Evolutionary conservation across 2,797 vertebrate genomes (phyloP).

Genomic region (Falco naumanni): DNA sequence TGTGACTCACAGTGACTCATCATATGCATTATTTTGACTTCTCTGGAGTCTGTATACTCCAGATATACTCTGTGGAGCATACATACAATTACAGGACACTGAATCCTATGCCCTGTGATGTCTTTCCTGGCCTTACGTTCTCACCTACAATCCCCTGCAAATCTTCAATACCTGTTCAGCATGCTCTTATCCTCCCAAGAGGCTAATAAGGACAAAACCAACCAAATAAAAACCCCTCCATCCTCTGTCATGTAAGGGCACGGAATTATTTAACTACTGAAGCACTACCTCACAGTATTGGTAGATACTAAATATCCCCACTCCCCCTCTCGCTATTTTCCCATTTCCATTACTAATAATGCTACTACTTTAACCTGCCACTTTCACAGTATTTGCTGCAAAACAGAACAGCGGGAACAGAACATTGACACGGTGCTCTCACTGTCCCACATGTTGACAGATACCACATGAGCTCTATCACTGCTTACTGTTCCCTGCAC

Average conservation of each 20-base stretch:
- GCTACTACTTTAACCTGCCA: neutral
- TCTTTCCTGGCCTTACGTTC: neutral
- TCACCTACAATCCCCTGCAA: neutral
- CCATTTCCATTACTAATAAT: neutral
- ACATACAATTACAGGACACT: neutral
- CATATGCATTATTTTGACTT: neutral
- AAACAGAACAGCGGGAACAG: neutral
- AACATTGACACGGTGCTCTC: rapidly evolving
- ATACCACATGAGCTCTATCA: neutral
- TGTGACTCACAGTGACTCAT: neutral
- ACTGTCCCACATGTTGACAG: neutral
- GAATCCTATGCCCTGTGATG: neutral
- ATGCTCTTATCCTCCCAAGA: neutral
- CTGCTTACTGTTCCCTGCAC: neutral
- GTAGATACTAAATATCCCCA: neutral
- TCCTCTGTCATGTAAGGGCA: neutral
- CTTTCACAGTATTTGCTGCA: neutral
- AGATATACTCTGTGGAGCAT: no score
- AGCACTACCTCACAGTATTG: neutral
- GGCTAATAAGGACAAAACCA: neutral
- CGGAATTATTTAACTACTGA: neutral
- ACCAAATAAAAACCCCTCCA: neutral
- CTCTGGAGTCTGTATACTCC: neutral
- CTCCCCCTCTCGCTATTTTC: neutral
- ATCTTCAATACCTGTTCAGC: neutral